Percentiles rank a stretch among this genome's conserved stretches.
phyloP scores from a whole-genome alignment of 2,888 invertebrate species.

The Ectemnius cavifrons region DNA sequence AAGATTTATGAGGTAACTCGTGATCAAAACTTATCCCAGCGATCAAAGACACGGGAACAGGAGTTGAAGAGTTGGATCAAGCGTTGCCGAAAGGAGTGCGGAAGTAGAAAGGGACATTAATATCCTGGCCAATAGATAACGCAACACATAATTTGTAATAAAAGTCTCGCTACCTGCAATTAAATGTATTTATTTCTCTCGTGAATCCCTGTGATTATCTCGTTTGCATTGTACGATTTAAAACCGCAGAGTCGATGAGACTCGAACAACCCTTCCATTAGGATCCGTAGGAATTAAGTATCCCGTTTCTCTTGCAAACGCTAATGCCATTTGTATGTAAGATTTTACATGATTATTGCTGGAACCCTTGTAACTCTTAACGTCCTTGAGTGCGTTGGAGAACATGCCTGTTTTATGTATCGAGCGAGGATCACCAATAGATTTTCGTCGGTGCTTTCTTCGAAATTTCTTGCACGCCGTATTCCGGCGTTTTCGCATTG shows the following conservation, averaged over 20 bases:
- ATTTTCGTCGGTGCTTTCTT: conserved; percentile 3
- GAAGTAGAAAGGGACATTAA: conserved; percentile 18
- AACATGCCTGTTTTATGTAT: not conserved
- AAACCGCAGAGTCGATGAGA: no score
- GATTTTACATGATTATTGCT: conserved; percentile 33
- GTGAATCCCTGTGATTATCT: no score
- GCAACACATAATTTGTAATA: conserved; percentile 15
- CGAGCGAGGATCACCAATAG: not conserved
- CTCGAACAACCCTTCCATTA: conserved; percentile 15
- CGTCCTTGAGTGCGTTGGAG: no score
- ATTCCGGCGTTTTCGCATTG: conserved; percentile 31
- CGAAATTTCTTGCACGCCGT: conserved; percentile 46
- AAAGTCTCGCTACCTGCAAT: not conserved
- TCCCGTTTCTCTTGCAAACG: conserved; percentile 51
- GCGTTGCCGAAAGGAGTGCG: conserved; percentile 55
- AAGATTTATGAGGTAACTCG: conserved; percentile 8
- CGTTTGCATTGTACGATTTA: no score
- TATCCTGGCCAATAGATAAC: not conserved
- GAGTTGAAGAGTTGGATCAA: conserved; percentile 61
- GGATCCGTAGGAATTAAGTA: conserved; percentile 47
- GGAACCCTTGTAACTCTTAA: not conserved
- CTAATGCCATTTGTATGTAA: conserved; percentile 50
- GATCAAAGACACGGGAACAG: conserved; percentile 22
- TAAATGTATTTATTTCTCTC: no score
- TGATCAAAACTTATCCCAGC: accelerated